These are phyloP conservation scores for Xestia sexstrigata DNA, from an alignment of 2,888 invertebrate genomes.

Conservation along the genomic window DNA sequence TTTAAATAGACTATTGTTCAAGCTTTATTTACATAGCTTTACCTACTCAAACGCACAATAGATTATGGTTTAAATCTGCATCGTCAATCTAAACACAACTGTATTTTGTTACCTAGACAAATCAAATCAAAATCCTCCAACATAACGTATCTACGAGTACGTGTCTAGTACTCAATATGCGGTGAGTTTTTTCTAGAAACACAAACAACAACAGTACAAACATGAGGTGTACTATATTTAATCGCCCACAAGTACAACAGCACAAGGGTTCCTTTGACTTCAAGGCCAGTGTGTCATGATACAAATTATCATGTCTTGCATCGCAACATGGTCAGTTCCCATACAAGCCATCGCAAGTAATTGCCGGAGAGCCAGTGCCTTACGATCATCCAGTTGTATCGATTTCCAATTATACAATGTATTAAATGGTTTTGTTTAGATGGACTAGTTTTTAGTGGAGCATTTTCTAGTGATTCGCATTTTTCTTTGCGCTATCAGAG, in stretches of 20 bases:
- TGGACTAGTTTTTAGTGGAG: conserved; percentile 41
- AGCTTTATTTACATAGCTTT: neutral
- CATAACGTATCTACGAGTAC: no score
- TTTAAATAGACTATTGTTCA: neutral
- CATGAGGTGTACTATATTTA: conserved; percentile 51
- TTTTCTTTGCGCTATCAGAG: conserved; percentile 27
- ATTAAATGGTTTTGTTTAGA: conserved; percentile 48
- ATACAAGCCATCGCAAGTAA: conserved; percentile 58
- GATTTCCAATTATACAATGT: conserved; percentile 59
- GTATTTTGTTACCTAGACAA: neutral
- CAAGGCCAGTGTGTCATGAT: conserved; percentile 68
- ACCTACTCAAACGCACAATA: no score
- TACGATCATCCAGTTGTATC: conserved; percentile 56
- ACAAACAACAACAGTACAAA: conserved; percentile 24
- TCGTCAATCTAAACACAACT: neutral
- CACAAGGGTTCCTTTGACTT: conserved; percentile 63
- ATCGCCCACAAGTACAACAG: conserved; percentile 49
- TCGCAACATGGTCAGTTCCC: conserved; percentile 61
- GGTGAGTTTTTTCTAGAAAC: neutral
- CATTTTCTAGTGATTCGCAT: conserved; percentile 35
- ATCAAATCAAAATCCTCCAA: neutral
- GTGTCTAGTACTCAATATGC: neutral
- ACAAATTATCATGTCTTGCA: conserved; percentile 62
- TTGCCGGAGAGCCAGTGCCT: conserved; percentile 45
- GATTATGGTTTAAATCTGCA: neutral